Evolutionary conservation across 2,113 vertebrate species (phyloP).

Genomic region (Anoplopoma fimbria): DNA sequence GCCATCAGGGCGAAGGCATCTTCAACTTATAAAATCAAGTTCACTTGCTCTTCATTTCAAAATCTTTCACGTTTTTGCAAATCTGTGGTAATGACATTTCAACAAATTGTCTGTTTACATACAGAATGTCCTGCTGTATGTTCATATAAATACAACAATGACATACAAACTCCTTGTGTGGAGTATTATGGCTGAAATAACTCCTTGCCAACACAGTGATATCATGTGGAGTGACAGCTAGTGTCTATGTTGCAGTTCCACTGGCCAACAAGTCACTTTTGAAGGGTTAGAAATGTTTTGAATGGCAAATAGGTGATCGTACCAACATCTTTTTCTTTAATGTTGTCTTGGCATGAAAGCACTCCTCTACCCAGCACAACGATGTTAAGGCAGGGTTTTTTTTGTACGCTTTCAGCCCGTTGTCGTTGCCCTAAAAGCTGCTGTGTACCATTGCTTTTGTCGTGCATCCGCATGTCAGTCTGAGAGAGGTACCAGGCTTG

Average conservation of each 20-base stretch:
- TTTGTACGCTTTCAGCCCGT: constrained; percentile 18
- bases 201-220: background rate
- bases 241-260: background rate
- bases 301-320: background rate
- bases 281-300: background rate
- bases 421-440: constrained; percentile 19
- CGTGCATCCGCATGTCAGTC: constrained; percentile 39
- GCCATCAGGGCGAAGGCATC: background rate
- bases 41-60: background rate
- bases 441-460: constrained; percentile 38
- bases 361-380: background rate
- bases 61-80: background rate
- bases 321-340: background rate
- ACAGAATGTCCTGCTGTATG: background rate
- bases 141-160: background rate
- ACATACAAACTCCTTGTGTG: background rate
- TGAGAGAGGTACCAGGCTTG: constrained; percentile 41
- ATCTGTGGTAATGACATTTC: constrained; percentile 12
- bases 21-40: background rate
- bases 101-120: constrained; percentile 39
- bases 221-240: background rate
- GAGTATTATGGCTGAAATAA: background rate
- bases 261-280: background rate
- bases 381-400: background rate
- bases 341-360: constrained; percentile 31